Evolutionary conservation across 1,140 invertebrate species (phyloP), one percentile per base, ranked within the genome.

Genomic region (Ceratina calcarata): DNA sequence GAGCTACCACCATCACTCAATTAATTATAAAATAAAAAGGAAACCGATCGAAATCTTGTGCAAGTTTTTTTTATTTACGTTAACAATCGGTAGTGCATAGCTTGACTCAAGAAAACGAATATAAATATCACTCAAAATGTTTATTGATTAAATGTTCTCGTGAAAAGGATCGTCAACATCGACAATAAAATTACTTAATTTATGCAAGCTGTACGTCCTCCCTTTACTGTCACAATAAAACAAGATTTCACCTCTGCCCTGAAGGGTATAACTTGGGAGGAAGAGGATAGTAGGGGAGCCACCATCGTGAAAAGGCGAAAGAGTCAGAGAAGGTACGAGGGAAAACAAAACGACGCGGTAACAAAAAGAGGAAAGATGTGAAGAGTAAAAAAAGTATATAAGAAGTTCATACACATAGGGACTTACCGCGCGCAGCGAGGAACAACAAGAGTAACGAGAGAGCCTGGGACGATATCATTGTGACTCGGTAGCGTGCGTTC

Each of bases 371-470:
- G 12, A 77, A 55, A 49, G 22, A 62, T 6, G 37, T 10, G 37
- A 67, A 20, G 66, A 75, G 45, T 66, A 78, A 22, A 72, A 18
- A 27, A 53, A n/a, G 37, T 64, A 27, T 22, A 45, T 65, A 37
- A 51, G 61, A 32, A 51, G 68, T 53, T 45, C 7, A 45, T 45
- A 45, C 37, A 45, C 7, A 20, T 22, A 75, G 79, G 22, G 72
- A 89, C 91, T 92, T 81, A 92, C 91, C 91, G 75, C 90, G 87
- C 20, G 86, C 87, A 82, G 86, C 87, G 60, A 93, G 71, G 73
- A 92, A 82, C 75, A 92, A 69, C 76, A 92, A 87, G 66, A 92
- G 83, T 79, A 90, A 81, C 81, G 89, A 83, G 68, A 88, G 81
- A 80, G 88, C 77, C 84, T 89, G 87, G 78, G 84, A 85, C 70